Evolutionary conservation across 2,888 invertebrate species (phyloP), one percentile per base, ranked within the genome.

Genomic region (Griposia aprilina): DNA sequence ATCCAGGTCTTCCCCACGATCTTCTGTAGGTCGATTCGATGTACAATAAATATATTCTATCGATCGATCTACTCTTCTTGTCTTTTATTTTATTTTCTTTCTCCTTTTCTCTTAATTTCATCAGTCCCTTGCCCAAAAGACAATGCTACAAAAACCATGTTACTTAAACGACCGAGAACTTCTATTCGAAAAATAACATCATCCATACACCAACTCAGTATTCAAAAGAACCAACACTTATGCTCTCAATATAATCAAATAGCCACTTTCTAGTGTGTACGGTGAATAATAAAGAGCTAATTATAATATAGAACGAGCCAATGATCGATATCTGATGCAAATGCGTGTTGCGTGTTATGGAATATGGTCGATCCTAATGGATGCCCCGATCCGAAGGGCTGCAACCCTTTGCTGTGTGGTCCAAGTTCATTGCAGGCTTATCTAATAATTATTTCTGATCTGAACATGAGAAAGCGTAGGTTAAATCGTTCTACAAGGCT

Each of bases 311-410:
- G 65, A 82, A 74, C 52, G 78, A 74, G 71, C 70, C 78, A 82
- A 62, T 90, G 82, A 89, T 90, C 82, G 89, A 80, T 90, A 88
- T 89, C 83, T 80, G 82, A 91, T 91, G 91, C 87, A 90, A 91
- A 91, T 90, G 87, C 76, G 86, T 85, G 79, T 77, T 88, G 87
- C 84, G 87, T 90, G 88, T 87, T 74, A 77, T 72, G 79, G 76
- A 82, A 87, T 87, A 89, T 92, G 92, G 92, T 93, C 91, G 93
- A 93, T 93, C 86, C 81, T 91, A 92, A 92, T 90, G 90, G 90
- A 91, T 91, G 85, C 86, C 79, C 76, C 82, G 87, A 71, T 84
- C 76, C 75, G 77, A 74, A 82, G 89, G 80, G 81, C 81, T 69
- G 75, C 77, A 80, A 75, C 76, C 87, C 79, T 85, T 88, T 78